Base-by-base conservation (phyloP, 2,888 invertebrate species). In the Gasteruption jaculator region DNA sequence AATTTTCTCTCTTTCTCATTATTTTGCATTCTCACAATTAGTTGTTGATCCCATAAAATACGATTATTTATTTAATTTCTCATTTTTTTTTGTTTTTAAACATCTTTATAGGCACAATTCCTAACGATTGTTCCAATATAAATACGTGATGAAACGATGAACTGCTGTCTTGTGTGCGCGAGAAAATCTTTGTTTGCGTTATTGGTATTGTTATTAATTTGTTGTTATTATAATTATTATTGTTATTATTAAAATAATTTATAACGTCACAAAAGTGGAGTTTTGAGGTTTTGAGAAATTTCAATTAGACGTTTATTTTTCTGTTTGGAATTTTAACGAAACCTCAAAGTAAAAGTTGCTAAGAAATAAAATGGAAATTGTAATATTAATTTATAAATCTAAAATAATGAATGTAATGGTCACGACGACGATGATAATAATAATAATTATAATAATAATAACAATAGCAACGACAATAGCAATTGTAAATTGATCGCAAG, bases 71-170 rank as follows among this genome's bases (percentile, higher is more conserved):
- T 53, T n/a, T n/a, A n/a, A n/a, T n/a, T n/a, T n/a, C n/a, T n/a
- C n/a, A n/a, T n/a, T n/a, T n/a, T n/a, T n/a, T n/a, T n/a, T n/a
- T 49, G 45, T 49, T 52, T n/a, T 57, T 62, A 60, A 59, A 65
- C 55, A 65, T 63, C 59, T n/a, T n/a, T n/a, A n/a, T 60, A 65
- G 65, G 65, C 65, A 65, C 65, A 58, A 64, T 63, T 65, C 59
- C 57, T 64, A 63, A 63, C 54, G 63, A 65, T 65, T 65, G 61
- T 63, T 61, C 57, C 54, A n/a, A n/a, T n/a, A n/a, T n/a, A n/a
- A n/a, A n/a, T n/a, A n/a, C n/a, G n/a, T n/a, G n/a, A n/a, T n/a
- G n/a, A n/a, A n/a, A n/a, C n/a, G n/a, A n/a, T n/a, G n/a, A n/a
- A n/a, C n/a, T n/a, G n/a, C n/a, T n/a, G n/a, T 54, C 52, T 58